Conservation (phyloP, 2,797 vertebrate genomes). For the Taenioides sp. region DNA sequence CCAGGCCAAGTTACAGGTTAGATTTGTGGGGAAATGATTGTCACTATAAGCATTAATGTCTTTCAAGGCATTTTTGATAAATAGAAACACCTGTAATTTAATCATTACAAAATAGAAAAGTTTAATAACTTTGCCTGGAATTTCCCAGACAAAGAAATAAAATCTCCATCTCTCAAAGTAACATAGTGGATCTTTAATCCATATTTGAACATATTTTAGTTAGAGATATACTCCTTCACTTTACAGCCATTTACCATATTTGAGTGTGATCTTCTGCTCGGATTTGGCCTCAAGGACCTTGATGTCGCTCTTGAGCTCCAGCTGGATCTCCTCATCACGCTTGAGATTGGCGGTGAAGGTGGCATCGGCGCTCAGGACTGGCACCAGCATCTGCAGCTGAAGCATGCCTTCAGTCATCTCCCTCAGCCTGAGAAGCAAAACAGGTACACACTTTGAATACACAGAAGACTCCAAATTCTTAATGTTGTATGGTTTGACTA, state of each 20-base stretch:
- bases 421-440: constrained; percentile 69
- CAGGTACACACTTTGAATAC: neutral
- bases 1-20: too few relatives aligned
- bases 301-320: constrained; percentile 83
- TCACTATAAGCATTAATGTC: too few relatives aligned
- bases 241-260: constrained; percentile 80
- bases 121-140: too few relatives aligned
- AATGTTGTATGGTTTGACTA: neutral
- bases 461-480: neutral
- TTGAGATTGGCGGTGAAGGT: constrained; percentile 77
- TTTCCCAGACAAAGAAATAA: too few relatives aligned
- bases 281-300: constrained; percentile 70
- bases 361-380: constrained; percentile 77
- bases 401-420: constrained; percentile 78
- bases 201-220: neutral
- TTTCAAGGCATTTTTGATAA: too few relatives aligned
- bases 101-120: too few relatives aligned
- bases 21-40: too few relatives aligned
- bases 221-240: neutral
- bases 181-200: neutral
- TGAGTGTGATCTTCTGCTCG: constrained; percentile 79
- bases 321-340: constrained; percentile 62
- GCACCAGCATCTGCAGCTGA: constrained; percentile 81
- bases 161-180: too few relatives aligned
- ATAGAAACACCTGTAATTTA: too few relatives aligned